Conservation (phyloP, 2,888 invertebrate species). For the Nemurella pictetii region DNA sequence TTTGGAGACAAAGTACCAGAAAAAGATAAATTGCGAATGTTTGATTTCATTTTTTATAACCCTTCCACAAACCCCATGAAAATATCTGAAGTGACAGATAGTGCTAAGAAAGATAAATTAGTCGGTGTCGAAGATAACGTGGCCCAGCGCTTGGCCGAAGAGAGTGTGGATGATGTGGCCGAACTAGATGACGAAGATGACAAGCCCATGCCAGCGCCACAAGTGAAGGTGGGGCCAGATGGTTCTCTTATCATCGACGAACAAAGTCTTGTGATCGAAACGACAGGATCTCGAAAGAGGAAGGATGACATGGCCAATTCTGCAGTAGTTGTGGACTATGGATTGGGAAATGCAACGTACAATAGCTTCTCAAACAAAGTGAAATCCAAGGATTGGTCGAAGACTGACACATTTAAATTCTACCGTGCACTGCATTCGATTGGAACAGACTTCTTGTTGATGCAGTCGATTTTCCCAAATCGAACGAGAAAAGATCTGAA, state of each 20-base stretch:
- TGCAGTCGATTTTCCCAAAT: slow-evolving; percentile 80
- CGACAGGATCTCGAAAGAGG: slow-evolving; percentile 64
- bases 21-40: slow-evolving; percentile 79
- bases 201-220: slow-evolving; percentile 69
- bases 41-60: slow-evolving; percentile 90
- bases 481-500: slow-evolving; percentile 82
- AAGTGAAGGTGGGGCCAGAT: slow-evolving; percentile 82
- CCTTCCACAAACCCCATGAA: slow-evolving; percentile 75
- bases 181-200: slow-evolving; percentile 45
- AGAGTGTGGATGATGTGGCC: slow-evolving; percentile 43
- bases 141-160: slow-evolving; percentile 42
- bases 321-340: slow-evolving; percentile 67
- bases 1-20: slow-evolving; percentile 60
- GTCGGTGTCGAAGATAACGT: slow-evolving; percentile 32
- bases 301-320: slow-evolving; percentile 67
- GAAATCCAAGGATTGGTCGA: slow-evolving; percentile 72
- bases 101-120: slow-evolving; percentile 31
- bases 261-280: slow-evolving; percentile 79
- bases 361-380: slow-evolving; percentile 57
- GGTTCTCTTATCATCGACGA: slow-evolving; percentile 76
- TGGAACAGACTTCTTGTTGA: slow-evolving; percentile 91
- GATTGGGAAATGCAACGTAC: slow-evolving; percentile 51
- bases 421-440: slow-evolving; percentile 86
- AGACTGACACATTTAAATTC: slow-evolving; percentile 83
- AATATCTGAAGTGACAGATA: slow-evolving; percentile 51